These are phyloP conservation scores for Drosophila repleta DNA, from an alignment of 1,140 invertebrate species.

Conservation along the genomic window DNA sequence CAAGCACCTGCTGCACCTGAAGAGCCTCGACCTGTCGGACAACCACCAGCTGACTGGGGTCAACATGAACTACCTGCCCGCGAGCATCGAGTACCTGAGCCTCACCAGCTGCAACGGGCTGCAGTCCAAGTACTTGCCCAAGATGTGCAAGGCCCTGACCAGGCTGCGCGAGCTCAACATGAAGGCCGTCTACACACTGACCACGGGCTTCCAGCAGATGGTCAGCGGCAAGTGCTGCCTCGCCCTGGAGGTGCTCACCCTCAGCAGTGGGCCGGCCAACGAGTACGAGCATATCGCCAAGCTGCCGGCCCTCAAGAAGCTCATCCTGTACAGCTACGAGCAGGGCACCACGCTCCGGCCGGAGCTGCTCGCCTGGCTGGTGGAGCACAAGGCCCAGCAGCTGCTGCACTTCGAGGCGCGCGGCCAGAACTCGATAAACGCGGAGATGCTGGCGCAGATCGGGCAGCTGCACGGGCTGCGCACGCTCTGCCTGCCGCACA, in stretches of 20 bases:
- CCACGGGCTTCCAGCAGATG: slow-evolving; percentile 9
- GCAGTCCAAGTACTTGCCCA: slow-evolving; percentile 1
- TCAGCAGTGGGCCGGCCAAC: neutral
- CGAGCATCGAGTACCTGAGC: slow-evolving; percentile 1
- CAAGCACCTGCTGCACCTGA: neutral
- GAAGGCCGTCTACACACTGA: slow-evolving; percentile 1
- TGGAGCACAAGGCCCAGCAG: slow-evolving; percentile 34
- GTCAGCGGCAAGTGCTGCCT: slow-evolving; percentile 9
- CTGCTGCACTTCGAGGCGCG: slow-evolving; percentile 24
- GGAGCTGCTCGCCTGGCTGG: slow-evolving; percentile 21
- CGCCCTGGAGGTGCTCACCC: slow-evolving; percentile 10
- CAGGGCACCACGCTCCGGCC: slow-evolving; percentile 2
- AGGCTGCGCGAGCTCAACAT: slow-evolving; percentile 12
- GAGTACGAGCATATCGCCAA: slow-evolving; percentile 33
- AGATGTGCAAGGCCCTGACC: slow-evolving; percentile 22
- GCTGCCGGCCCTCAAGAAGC: slow-evolving; percentile 27
- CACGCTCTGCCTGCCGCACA: slow-evolving; percentile 9
- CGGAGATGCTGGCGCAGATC: neutral
- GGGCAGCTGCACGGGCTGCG: slow-evolving; percentile 7
- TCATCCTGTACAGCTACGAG: slow-evolving; percentile 14
- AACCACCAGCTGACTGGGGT: slow-evolving; percentile 19
- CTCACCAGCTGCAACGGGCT: slow-evolving; percentile 20
- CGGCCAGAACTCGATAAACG: slow-evolving; percentile 2
- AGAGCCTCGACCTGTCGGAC: slow-evolving; percentile 26
- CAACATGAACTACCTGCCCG: slow-evolving; percentile 21